Evolutionary conservation across 1,140 invertebrate genomes (phyloP).

Genomic region (Drosophila albomicans): DNA sequence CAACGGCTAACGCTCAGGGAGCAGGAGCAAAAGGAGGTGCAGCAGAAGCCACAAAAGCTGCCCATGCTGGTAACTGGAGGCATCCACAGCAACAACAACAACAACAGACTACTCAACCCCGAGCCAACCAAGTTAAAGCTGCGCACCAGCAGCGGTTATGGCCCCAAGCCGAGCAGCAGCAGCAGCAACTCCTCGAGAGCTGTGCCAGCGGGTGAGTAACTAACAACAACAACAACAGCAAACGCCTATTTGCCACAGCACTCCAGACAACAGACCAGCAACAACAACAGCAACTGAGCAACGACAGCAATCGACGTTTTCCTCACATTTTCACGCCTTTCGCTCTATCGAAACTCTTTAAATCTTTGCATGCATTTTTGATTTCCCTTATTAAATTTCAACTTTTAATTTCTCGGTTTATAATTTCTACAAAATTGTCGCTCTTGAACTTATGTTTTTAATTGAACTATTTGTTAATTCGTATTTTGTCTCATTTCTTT

Average conservation of each 20-base stretch:
- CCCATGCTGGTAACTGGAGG: constrained; percentile 57
- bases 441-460: not conserved
- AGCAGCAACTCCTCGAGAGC: constrained; percentile 3
- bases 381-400: constrained; percentile 48
- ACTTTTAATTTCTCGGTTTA: constrained; percentile 3
- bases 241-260: constrained; percentile 13
- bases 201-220: constrained; percentile 4
- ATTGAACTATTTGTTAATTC: not conserved
- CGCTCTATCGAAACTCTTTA: constrained; percentile 1
- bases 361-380: constrained; percentile 21
- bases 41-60: constrained; percentile 26
- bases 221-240: not conserved
- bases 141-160: constrained; percentile 72
- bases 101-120: not conserved
- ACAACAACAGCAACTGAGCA: constrained; percentile 18
- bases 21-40: constrained; percentile 22
- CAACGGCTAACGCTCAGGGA: constrained; percentile 68
- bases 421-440: constrained; percentile 47
- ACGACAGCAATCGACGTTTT: constrained; percentile 34
- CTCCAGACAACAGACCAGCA: constrained; percentile 1
- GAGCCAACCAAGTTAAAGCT: constrained; percentile 40
- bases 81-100: not conserved
- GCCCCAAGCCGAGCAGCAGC: constrained; percentile 41
- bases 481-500: not conserved
- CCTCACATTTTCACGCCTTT: constrained; percentile 33